These are phyloP conservation scores for Cryptops parisi DNA, from an alignment of 2,888 invertebrate genomes.

Conservation along the genomic window DNA sequence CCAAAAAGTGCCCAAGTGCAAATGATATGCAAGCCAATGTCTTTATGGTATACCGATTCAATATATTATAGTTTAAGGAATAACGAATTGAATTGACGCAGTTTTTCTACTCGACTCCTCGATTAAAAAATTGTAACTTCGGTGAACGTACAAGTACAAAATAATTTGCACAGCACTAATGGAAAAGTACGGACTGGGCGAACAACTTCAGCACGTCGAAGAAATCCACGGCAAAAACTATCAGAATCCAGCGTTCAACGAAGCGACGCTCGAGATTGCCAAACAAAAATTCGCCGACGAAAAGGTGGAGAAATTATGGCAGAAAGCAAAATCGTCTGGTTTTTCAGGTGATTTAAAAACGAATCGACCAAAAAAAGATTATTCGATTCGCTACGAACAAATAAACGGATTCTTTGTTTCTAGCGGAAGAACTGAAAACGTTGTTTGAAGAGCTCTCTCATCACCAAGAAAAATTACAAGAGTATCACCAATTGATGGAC, in stretches of 20 bases:
- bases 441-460: conserved; percentile 78
- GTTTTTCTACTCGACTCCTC: no score
- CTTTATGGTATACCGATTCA: no score
- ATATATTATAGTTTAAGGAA: no score
- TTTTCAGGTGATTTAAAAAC: conserved; percentile 46
- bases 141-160: no score
- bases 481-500: conserved; percentile 64
- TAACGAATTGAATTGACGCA: no score
- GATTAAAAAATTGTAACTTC: no score
- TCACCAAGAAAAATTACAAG: conserved; percentile 83
- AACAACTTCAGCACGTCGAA: conserved; percentile 54
- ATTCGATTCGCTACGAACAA: conserved; percentile 19
- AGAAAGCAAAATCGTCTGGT: conserved; percentile 74
- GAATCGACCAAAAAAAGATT: neutral
- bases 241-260: conserved; percentile 36
- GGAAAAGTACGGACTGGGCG: conserved; percentile 60
- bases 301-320: conserved; percentile 76
- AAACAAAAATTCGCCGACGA: conserved; percentile 76
- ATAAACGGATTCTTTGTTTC: conserved; percentile 16
- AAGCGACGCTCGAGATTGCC: conserved; percentile 39
- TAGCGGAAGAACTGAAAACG: conserved; percentile 59
- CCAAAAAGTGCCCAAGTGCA: no score
- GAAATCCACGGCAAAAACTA: conserved; percentile 37
- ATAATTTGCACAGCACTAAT: conserved; percentile 49
- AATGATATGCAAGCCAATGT: no score